phyloP scores from a whole-genome alignment of 2,113 vertebrate species.

The Paradoxurus hermaphroditus region DNA sequence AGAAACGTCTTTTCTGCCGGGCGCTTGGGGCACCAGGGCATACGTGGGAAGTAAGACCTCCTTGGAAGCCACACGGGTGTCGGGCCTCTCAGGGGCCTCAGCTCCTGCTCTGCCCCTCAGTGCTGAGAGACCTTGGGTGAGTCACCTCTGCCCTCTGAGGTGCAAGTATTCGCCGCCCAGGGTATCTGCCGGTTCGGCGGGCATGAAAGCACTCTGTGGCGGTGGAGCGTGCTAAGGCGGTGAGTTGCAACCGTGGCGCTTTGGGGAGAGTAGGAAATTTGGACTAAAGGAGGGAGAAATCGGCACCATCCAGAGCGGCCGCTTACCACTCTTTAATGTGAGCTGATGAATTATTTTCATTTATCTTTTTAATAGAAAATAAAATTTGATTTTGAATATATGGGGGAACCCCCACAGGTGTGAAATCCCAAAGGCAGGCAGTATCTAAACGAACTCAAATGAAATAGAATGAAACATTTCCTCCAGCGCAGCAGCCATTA shows the following conservation, averaged over 20 bases:
- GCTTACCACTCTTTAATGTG: neutral
- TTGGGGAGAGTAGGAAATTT: neutral
- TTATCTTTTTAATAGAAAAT: neutral
- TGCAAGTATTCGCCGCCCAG: neutral
- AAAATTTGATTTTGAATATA: neutral
- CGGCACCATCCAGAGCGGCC: neutral
- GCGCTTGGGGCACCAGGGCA: neutral
- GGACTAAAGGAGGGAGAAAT: neutral
- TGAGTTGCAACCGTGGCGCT: fast-evolving
- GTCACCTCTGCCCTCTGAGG: neutral
- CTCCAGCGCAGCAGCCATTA: neutral
- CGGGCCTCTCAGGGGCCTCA: neutral
- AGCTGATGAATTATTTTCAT: neutral
- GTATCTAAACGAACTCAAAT: neutral
- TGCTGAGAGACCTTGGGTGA: neutral
- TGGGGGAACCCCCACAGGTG: neutral
- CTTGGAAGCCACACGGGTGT: neutral
- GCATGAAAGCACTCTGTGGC: neutral
- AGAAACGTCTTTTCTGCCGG: neutral
- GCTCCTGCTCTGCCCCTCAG: fast-evolving
- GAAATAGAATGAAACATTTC: neutral
- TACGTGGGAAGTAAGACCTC: neutral
- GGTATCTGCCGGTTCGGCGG: neutral
- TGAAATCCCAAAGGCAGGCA: neutral
- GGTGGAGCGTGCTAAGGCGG: fast-evolving